Percentiles rank a stretch among this genome's conserved stretches.
These are phyloP conservation scores for Lota lota DNA, from an alignment of 2,113 vertebrate genomes.

Conservation along the genomic window DNA sequence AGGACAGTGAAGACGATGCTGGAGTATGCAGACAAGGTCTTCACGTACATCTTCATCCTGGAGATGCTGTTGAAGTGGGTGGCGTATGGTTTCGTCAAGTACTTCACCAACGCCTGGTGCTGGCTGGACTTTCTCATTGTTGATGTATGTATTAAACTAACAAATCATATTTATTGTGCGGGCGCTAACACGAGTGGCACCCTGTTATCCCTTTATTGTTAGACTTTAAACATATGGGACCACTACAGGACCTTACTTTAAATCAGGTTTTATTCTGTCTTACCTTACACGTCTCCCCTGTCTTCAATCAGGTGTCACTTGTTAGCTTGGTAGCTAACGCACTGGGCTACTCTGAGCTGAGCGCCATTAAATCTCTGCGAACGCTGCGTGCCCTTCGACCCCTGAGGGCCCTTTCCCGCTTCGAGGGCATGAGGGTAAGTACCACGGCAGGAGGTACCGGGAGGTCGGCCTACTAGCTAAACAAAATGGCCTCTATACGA, in stretches of 20 bases:
- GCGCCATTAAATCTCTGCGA: slow-evolving; percentile 93
- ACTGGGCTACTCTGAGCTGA: slow-evolving; percentile 93
- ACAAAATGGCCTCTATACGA: background rate
- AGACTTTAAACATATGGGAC: no score
- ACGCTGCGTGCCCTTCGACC: slow-evolving; percentile 94
- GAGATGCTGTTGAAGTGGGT: slow-evolving; percentile 99
- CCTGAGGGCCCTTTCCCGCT: slow-evolving; percentile 92
- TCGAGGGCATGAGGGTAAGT: slow-evolving; percentile 99
- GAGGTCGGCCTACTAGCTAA: no score
- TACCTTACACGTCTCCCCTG: slow-evolving; percentile 17
- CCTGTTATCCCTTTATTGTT: no score
- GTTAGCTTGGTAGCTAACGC: slow-evolving; percentile 93
- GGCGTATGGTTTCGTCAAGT: slow-evolving; percentile 93
- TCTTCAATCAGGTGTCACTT: slow-evolving; percentile 84
- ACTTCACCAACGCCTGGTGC: slow-evolving; percentile 99
- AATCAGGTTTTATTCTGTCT: slow-evolving; percentile 1
- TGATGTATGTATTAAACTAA: slow-evolving; percentile 82
- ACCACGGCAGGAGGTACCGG: background rate
- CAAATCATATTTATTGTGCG: no score
- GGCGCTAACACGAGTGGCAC: no score
- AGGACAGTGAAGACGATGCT: slow-evolving; percentile 91
- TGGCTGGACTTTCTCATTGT: slow-evolving; percentile 99
- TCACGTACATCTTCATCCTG: slow-evolving; percentile 96
- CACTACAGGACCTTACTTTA: no score
- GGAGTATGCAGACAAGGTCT: slow-evolving; percentile 96